Evolutionary conservation across 30 jellyfish, hydroid and myxozoan genomes (phyloP).

Genomic region (Hydractinia echinata): DNA sequence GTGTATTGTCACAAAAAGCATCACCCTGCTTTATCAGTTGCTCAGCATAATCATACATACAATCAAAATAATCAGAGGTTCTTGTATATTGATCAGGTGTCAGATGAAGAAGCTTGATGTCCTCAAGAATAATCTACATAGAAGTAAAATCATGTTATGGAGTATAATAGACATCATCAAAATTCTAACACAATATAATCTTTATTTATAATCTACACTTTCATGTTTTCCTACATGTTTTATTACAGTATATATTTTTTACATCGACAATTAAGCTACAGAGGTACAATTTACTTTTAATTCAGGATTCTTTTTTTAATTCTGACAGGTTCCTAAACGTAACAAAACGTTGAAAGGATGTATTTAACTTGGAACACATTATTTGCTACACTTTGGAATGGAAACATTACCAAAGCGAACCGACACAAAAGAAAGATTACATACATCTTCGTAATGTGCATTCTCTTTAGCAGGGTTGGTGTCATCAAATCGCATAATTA

Average conservation of each 20-base stretch:
- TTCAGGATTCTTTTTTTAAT: too few species aligned
- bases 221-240: too few species aligned
- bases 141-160: background rate
- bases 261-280: too few species aligned
- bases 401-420: too few species aligned
- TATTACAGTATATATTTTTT: too few species aligned
- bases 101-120: constrained; percentile 73
- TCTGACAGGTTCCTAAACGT: too few species aligned
- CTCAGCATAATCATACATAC: constrained; percentile 67
- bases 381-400: too few species aligned
- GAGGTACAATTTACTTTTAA: too few species aligned
- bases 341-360: too few species aligned
- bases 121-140: constrained; percentile 84
- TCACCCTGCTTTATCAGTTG: constrained; percentile 69
- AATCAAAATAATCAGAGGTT: constrained; percentile 87
- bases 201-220: too few species aligned
- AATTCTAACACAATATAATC: background rate
- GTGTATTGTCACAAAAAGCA: constrained; percentile 93
- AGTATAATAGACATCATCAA: background rate
- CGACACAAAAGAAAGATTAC: background rate
- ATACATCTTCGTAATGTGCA: constrained; percentile 87
- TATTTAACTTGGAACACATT: too few species aligned
- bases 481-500: constrained; percentile 94
- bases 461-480: constrained; percentile 98
- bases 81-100: constrained; percentile 91